Evolutionary conservation across 64 coral and sea anemone species (phyloP).

Genomic region (Montipora efflorescens): DNA sequence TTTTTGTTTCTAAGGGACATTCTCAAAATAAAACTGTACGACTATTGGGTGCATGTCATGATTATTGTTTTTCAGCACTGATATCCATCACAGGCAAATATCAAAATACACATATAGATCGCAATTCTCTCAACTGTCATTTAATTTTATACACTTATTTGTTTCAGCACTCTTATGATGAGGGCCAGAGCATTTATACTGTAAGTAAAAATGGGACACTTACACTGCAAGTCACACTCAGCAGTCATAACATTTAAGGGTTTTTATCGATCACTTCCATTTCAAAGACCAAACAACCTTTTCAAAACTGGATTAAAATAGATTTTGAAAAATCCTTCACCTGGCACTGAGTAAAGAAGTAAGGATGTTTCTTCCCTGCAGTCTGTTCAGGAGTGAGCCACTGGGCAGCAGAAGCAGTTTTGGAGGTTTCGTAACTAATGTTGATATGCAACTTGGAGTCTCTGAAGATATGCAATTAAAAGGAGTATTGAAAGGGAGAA

Average conservation of each 20-base stretch:
- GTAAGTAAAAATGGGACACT: too few species aligned
- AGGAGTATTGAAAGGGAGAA: neutral
- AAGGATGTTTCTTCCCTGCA: conserved; percentile 86
- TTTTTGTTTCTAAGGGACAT: too few species aligned
- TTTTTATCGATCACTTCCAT: neutral
- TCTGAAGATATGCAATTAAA: neutral
- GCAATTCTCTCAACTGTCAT: too few species aligned
- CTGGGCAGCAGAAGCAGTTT: conserved; percentile 75
- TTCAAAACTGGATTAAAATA: neutral
- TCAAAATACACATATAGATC: too few species aligned
- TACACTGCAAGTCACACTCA: too few species aligned
- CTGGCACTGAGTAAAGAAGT: conserved; percentile 94
- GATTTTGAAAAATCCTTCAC: conserved; percentile 13
- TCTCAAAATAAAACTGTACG: too few species aligned
- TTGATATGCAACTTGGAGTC: conserved; percentile 67
- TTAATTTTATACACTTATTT: too few species aligned
- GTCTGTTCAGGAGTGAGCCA: conserved; percentile 92
- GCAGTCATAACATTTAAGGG: neutral
- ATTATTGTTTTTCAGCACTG: too few species aligned
- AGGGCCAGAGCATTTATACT: too few species aligned
- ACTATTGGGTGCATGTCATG: too few species aligned
- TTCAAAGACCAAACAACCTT: neutral
- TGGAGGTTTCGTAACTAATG: conserved; percentile 79
- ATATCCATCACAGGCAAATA: too few species aligned
- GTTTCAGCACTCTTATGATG: too few species aligned